phyloP scores from a whole-genome alignment of 2,888 invertebrate species.

The Polydrusus cervinus region DNA sequence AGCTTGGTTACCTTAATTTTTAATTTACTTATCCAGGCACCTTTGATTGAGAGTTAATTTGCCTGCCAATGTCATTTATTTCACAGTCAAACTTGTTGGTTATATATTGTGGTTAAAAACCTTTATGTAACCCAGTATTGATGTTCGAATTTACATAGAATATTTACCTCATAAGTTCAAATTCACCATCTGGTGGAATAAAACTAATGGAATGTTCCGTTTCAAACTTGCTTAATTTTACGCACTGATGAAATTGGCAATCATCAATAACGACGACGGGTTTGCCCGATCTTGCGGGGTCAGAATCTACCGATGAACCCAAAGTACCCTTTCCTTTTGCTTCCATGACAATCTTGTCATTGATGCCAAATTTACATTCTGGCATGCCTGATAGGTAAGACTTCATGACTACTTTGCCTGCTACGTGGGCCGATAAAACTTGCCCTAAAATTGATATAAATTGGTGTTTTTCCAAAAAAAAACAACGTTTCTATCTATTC shows the following conservation, averaged over 20 bases:
- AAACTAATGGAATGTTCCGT: conserved; percentile 99
- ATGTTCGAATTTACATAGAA: too few relatives aligned
- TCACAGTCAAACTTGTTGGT: too few relatives aligned
- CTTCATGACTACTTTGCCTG: conserved; percentile 99
- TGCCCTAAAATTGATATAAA: conserved; percentile 79
- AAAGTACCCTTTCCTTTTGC: conserved; percentile 86
- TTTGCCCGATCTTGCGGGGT: conserved; percentile 93
- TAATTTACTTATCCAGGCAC: too few relatives aligned
- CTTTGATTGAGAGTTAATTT: too few relatives aligned
- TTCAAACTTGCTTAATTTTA: conserved; percentile 99
- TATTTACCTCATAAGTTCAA: conserved; percentile 95
- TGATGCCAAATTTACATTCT: conserved; percentile 99
- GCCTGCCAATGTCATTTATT: too few relatives aligned
- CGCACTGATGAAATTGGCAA: conserved; percentile 99
- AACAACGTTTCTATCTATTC: neutral
- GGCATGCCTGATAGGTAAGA: conserved; percentile 99
- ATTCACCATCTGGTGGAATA: conserved; percentile 99
- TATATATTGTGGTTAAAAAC: too few relatives aligned
- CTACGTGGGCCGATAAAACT: conserved; percentile 98
- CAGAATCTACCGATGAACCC: conserved; percentile 79
- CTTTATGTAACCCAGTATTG: too few relatives aligned
- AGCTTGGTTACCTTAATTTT: too few relatives aligned
- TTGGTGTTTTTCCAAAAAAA: neutral
- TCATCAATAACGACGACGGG: conserved; percentile 99
- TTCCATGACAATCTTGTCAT: conserved; percentile 99